A percentile compares a stretch with the other conserved stretches of the same genome.
These are phyloP conservation scores for Leucophenga montana DNA, from an alignment of 2,888 invertebrate species.

Conservation along the genomic window DNA sequence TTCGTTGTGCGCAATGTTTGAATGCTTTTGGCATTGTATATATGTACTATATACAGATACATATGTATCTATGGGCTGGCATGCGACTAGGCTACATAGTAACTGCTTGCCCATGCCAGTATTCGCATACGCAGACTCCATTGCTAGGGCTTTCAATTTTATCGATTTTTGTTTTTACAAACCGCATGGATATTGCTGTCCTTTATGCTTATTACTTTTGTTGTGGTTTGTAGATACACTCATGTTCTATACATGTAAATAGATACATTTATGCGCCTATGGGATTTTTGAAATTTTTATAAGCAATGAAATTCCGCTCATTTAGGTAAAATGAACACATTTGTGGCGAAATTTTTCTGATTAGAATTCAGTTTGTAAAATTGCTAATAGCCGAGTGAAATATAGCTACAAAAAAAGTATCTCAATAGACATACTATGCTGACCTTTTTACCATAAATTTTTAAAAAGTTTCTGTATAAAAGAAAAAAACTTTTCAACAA, in stretches of 20 bases:
- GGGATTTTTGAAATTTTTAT: constrained; percentile 4
- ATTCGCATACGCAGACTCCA: constrained; percentile 16
- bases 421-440: neutral
- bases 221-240: constrained; percentile 13
- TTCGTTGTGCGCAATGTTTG: constrained; percentile 28
- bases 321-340: too few species aligned
- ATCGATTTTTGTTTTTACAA: constrained; percentile 54
- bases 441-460: constrained; percentile 5
- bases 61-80: neutral
- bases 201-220: constrained; percentile 36
- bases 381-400: too few species aligned
- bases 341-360: too few species aligned
- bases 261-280: too few species aligned
- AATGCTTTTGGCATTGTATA: constrained; percentile 2
- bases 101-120: constrained; percentile 3
- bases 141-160: constrained; percentile 47
- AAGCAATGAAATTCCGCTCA: too few species aligned
- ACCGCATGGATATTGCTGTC: constrained; percentile 29
- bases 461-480: neutral
- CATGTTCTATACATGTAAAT: too few species aligned
- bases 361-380: too few species aligned
- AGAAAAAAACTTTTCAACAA: too few species aligned
- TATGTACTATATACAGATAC: constrained; percentile 21
- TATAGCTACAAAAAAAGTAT: too few species aligned
- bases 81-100: constrained; percentile 5